Percentiles rank a stretch among this genome's conserved stretches.
Conservation (phyloP, 2,888 invertebrate genomes). For the Hipparchia semele region DNA sequence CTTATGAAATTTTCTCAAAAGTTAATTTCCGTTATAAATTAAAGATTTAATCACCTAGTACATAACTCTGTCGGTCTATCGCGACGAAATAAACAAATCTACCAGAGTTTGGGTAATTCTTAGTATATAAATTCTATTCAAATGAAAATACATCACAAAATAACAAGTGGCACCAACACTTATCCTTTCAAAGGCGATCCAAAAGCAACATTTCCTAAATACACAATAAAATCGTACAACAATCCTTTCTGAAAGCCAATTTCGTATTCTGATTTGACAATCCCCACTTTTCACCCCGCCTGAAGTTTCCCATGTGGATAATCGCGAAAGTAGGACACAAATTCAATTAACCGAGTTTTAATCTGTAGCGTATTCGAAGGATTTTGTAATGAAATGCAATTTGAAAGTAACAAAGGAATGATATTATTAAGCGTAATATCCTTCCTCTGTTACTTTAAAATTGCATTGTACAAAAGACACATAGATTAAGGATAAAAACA, state of each 20-base stretch:
- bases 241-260: constrained; percentile 11
- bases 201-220: constrained; percentile 1
- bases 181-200: not conserved
- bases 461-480: no score
- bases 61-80: no score
- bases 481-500: no score
- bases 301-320: not conserved
- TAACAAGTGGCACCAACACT: constrained; percentile 4
- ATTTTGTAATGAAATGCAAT: not conserved
- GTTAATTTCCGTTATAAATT: no score
- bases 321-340: not conserved
- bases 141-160: not conserved
- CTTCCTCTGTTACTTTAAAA: no score
- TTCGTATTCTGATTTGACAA: constrained; percentile 36
- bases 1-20: no score
- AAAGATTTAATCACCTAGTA: no score
- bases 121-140: not conserved
- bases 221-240: not conserved
- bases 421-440: no score
- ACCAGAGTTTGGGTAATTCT: no score
- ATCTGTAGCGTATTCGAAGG: not conserved
- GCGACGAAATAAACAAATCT: no score
- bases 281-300: constrained; percentile 31
- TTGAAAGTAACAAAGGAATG: no score
- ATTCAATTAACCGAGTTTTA: not conserved